Base-by-base conservation (phyloP, 2,888 invertebrate species). In the Ashinkailepas kermadecensis region DNA sequence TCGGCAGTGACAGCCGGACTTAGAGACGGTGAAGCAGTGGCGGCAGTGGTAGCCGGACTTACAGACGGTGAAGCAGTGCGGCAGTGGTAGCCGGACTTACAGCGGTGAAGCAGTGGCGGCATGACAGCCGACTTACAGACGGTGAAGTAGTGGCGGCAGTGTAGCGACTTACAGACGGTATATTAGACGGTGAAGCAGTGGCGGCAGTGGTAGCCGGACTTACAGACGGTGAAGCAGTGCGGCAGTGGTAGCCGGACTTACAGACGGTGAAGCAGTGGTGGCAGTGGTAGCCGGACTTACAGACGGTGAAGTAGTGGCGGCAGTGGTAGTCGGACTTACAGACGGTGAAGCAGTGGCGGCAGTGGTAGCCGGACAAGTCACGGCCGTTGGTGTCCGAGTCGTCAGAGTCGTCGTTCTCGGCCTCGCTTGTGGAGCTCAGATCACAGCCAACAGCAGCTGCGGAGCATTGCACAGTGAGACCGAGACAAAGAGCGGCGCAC, bases 61-160 rank as follows among this genome's bases (percentile, higher is more conserved):
- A n/a, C n/a, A n/a, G n/a, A n/a, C n/a, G n/a, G n/a, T n/a, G n/a
- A n/a, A n/a, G n/a, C n/a, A n/a, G n/a, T n/a, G n/a, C n/a, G n/a
- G n/a, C n/a, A n/a, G n/a, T n/a, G n/a, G n/a, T n/a, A n/a, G n/a
- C n/a, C n/a, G n/a, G 8, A 82, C 83, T 82, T 59, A 84, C 83
- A 83, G 23, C 83, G 65, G 84, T 84, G 74, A 82, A 84, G 79
- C 84, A 84, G 74, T 84, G 84, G 23, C 84, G 59, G n/a, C 84
- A 84, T 83, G 67, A 83, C 83, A 7, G 39, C 39, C 2, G 13
- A 82, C 83, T 82, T 59, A 84, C 83, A 83, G 23, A 83, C 83
- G 65, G 83, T 84, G 74, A 82, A 84, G 79, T 83, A 84, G 74
- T 84, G 84, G 23, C 84, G 59, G n/a, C 84, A 84, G 80, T 84